Evolutionary conservation across 2,797 vertebrate genomes (phyloP).

Genomic region (Poecilia picta): DNA sequence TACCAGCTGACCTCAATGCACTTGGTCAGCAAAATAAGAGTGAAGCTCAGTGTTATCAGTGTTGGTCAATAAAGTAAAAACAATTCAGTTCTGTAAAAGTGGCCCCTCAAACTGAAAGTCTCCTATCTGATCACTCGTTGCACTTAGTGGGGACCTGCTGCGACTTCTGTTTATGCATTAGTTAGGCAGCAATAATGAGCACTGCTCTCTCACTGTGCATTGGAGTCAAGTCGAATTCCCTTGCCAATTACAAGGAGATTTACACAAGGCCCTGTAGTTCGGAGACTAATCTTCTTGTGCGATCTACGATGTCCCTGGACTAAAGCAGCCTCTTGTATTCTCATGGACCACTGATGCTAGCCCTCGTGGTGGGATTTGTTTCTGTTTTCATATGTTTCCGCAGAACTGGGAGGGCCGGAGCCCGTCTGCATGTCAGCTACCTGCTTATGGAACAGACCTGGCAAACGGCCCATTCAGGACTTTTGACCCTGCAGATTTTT

Average conservation of each 20-base stretch:
- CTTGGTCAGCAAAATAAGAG: conserved; percentile 27
- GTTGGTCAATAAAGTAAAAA: conserved; percentile 49
- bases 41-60: conserved; percentile 20
- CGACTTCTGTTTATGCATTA: conserved; percentile 76
- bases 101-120: conserved; percentile 36
- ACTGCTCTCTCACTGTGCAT: conserved; percentile 69
- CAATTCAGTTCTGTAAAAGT: conserved; percentile 60
- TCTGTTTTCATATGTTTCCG: conserved; percentile 79
- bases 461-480: conserved; percentile 81
- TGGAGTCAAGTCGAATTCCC: conserved; percentile 79
- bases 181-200: conserved; percentile 75
- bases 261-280: conserved; percentile 66
- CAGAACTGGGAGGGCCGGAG: conserved; percentile 62
- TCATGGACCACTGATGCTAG: conserved; percentile 67
- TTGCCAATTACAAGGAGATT: conserved; percentile 81
- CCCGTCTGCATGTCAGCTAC: conserved; percentile 72
- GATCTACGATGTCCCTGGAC: conserved; percentile 69
- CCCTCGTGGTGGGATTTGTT: conserved; percentile 75
- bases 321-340: conserved; percentile 77
- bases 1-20: conserved; percentile 20
- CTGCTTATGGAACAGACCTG: conserved; percentile 76
- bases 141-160: conserved; percentile 72
- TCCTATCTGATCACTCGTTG: conserved; percentile 74
- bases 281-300: conserved; percentile 75
- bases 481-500: conserved; percentile 82